Base-by-base conservation (phyloP, 2,888 invertebrate species). In the Lycophotia porphyrea region DNA sequence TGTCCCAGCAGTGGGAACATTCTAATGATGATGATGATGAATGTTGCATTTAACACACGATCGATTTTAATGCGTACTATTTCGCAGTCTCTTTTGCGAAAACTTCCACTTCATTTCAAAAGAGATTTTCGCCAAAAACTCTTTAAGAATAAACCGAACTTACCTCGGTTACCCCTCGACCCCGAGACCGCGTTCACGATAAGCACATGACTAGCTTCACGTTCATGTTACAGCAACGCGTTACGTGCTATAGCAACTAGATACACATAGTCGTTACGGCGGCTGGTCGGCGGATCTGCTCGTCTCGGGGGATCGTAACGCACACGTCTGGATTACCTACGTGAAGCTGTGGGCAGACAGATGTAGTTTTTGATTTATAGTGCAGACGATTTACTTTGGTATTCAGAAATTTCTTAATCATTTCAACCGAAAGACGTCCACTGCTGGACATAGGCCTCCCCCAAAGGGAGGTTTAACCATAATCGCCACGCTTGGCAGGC, bases 251-350 rank as follows among this genome's bases (percentile, higher is more conserved):
- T 39, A 66, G 78, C 63, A 69, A 34, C 47, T 39, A 68, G n/a
- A 27, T 58, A 68, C 58, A 81, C 52, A 84, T n/a, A 60, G 66
- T 76, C 42, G 34, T 58, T 61, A 42, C 52, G 61, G 55, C 18
- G 49, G 81, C 81, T 66, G 64, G 73, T 49, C 69, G 72, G 71
- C 70, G 70, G 68, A 72, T 82, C 81, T 76, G 70, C 76, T 81
- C 81, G 66, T 80, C 90, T 77, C 81, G 1, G 15, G 87, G 91
- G 80, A 83, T 81, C 82, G 85, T 89, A 84, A 84, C 82, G 80
- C 76, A 86, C 86, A 87, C 85, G 87, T 87, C 88, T 88, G 88
- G 90, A 91, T 91, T 90, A 90, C 88, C 87, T 80, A 74, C 27
- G 84, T 85, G 83, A 88, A 78, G 88, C 78, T 74, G 63, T 66